Base-by-base conservation (phyloP, 1,140 invertebrate genomes). In the Venturia canescens region DNA sequence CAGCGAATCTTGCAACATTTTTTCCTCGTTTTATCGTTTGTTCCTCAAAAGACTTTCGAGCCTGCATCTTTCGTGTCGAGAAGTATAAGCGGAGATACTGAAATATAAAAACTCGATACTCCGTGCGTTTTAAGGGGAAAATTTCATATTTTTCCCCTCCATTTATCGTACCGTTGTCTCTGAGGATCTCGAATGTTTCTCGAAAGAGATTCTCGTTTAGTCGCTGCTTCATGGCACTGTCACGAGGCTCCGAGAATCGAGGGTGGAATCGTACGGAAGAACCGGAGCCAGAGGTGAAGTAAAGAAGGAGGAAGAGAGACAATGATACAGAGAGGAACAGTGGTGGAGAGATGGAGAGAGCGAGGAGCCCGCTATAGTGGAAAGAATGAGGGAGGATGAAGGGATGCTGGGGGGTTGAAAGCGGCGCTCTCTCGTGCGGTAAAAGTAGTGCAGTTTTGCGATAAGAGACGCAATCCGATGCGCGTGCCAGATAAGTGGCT, bases 381-480 rank as follows among this genome's bases (percentile, higher is more conserved):
- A 53, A 75, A 75, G 6, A 75, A 50, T 27, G 71, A 29, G 31
- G 71, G 48, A 77, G 76, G 57, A 53, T n/a, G 53, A 57, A 63
- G 60, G 60, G 60, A 15, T 23, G 60, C 21, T 23, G 38, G 71
- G 50, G 80, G 57, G 78, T 57, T 27, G 26, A 78, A 69, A 69
- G 66, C 86, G 80, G 84, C 77, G 83, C 80, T 84, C 83, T 83
- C 84, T 83, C 82, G 82, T 72, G 83, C 83, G 84, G 87, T 87
- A 90, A 92, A 91, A 91, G 91, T 91, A 90, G 89, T 89, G 90
- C 89, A 90, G 84, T 85, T 80, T 72, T 75, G 85, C 88, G 91
- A 92, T 92, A 92, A 92, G 91, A 86, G 87, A 90, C 90, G 89
- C 89, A 91, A 92, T 92, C 90, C 90, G 91, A 92, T 92, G 90